Conservation (phyloP, 2,113 vertebrate genomes). For the Datnioides undecimradiatus region DNA sequence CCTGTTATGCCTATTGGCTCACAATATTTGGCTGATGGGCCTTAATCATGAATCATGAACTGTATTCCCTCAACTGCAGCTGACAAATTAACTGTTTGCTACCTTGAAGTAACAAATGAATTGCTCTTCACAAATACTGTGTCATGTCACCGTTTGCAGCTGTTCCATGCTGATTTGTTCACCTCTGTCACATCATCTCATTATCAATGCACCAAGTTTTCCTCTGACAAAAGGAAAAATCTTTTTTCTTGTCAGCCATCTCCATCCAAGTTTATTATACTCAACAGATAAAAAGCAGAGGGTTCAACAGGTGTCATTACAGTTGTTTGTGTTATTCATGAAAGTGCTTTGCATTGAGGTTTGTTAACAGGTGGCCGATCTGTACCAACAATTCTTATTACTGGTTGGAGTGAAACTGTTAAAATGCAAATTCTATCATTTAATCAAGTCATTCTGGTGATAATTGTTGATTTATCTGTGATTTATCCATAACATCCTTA, state of each 20-base stretch:
- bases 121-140: not conserved
- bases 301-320: not conserved
- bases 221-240: no score
- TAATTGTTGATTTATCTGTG: no score
- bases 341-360: not conserved
- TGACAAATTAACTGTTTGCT: not conserved
- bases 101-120: no score
- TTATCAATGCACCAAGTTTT: not conserved
- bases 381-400: no score
- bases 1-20: not conserved
- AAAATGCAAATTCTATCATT: no score
- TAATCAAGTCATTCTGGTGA: no score
- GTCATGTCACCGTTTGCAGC: not conserved
- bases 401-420: no score
- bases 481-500: not conserved
- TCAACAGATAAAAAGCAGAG: not conserved
- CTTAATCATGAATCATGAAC: not conserved
- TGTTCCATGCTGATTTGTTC: not conserved
- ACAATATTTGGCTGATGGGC: not conserved
- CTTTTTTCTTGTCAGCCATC: not conserved
- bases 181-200: not conserved
- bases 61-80: not conserved
- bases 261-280: no score
- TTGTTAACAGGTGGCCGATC: not conserved
- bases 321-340: not conserved